Evolutionary conservation across 2,113 vertebrate genomes (phyloP), one percentile per base, ranked within the genome.

Genomic region (Bujurquina vittata): DNA sequence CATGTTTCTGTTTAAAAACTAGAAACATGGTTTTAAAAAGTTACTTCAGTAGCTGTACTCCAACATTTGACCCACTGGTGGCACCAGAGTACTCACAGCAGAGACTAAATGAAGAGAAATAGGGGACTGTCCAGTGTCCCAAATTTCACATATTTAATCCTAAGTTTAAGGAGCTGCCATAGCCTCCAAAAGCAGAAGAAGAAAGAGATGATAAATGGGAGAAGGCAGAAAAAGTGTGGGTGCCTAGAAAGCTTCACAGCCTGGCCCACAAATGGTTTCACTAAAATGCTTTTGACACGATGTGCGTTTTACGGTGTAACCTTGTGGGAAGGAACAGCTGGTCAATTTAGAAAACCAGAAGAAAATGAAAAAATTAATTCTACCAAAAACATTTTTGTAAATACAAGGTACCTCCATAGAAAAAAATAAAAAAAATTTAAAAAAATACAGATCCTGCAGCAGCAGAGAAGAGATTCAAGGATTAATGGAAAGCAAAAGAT

Each of bases 321-420:
- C 40, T 72, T 72, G 43, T 72, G 43, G 23, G 23, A 72, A 72
- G 43, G 20, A 72, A 72, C 65, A 72, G 23, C 43, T 72, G 65
- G 43, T 72, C 43, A 72, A 20, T 72, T 69, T 49, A 3, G 0
- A 18, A 29, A 67, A 49, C 40, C 63, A 46, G 26, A 67, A 69
- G 65, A 69, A 17, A 52, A 52, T 23, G 43, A 17, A 46, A 55
- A 72, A 20, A 18, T 23, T 52, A 52, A 72, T 52, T 52, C 5
- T 72, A 52, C 43, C 5, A 3, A 69, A 46, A 69, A 46, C 43
- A 52, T 52, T 72, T 52, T 26, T 52, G 26, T 72, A 31, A 8
- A 46, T 72, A 72, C 5, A 2, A 52, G 43, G 15, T 72, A 72
- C 17, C 2, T 31, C 43, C 43, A 52, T 26, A 7, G 33, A 5